Conservation (phyloP, 2,113 vertebrate species). For the Vireo altiloquus region DNA sequence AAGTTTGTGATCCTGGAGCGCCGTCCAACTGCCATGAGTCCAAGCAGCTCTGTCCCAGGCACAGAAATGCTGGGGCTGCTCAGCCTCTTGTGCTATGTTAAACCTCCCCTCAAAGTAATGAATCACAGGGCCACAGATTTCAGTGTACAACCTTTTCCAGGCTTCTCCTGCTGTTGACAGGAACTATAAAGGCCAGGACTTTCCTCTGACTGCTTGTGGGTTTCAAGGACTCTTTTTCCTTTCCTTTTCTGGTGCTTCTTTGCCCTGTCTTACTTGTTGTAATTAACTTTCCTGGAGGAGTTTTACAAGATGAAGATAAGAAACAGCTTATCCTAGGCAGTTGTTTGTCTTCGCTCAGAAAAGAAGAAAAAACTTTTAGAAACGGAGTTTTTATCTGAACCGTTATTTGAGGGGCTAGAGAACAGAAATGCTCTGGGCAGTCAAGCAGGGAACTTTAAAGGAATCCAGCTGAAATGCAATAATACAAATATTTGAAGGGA, state of each 20-base stretch:
- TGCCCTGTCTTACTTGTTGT: not conserved
- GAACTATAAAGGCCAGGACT: not conserved
- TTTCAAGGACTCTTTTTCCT: not conserved
- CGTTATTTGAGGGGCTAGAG: not conserved
- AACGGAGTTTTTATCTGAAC: not conserved
- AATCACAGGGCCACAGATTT: not conserved
- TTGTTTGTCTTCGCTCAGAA: not conserved
- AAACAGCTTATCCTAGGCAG: not conserved
- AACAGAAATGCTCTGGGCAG: not conserved
- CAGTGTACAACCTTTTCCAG: not conserved
- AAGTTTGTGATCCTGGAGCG: not conserved
- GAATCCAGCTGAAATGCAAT: constrained; percentile 15
- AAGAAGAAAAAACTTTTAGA: not conserved
- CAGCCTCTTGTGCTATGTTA: not conserved
- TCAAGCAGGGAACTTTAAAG: not conserved
- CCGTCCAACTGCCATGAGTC: fast-evolving
- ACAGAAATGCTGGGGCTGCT: not conserved
- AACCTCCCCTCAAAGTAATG: not conserved
- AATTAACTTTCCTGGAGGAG: constrained; percentile 38
- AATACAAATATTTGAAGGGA: constrained; percentile 8
- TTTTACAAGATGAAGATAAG: constrained; percentile 53
- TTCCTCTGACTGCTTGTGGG: not conserved
- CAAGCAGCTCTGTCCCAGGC: not conserved
- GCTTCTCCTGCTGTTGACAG: not conserved
- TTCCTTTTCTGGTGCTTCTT: constrained; percentile 9